Percentiles rank a stretch among this genome's conserved stretches.
Conservation (phyloP, 2,888 invertebrate species). For the Pandemis heparana region DNA sequence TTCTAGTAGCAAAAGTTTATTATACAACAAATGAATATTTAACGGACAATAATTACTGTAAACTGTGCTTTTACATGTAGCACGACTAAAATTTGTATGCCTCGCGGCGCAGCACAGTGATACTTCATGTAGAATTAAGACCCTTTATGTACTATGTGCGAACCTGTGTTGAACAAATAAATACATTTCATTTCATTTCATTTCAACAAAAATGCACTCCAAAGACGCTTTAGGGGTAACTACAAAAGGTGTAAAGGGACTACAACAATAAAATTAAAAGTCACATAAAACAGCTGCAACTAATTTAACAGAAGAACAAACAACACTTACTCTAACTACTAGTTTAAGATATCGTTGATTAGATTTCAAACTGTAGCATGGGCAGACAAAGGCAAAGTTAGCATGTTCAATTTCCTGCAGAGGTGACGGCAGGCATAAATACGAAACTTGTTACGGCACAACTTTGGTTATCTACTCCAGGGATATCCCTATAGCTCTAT, state of each 20-base stretch:
- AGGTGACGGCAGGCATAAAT: conserved; percentile 34
- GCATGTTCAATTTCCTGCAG: conserved; percentile 46
- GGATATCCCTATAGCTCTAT: conserved; percentile 29
- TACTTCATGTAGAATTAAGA: too few species aligned
- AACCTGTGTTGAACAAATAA: too few species aligned
- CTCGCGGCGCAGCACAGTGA: too few species aligned
- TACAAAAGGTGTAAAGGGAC: neutral
- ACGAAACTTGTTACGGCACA: conserved; percentile 35
- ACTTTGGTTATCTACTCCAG: conserved; percentile 34
- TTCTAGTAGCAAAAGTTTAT: too few species aligned
- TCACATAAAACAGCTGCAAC: neutral
- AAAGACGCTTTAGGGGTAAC: too few species aligned
- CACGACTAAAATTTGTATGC: too few species aligned
- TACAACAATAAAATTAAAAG: neutral
- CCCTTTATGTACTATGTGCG: too few species aligned
- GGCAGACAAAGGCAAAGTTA: conserved; percentile 51
- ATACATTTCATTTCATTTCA: too few species aligned
- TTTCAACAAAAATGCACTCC: too few species aligned
- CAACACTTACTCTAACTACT: conserved; percentile 14
- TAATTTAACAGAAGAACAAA: conserved; percentile 39
- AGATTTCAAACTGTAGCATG: conserved; percentile 56
- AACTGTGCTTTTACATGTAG: too few species aligned
- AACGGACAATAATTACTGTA: too few species aligned
- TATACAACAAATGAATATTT: too few species aligned
- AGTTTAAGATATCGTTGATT: conserved; percentile 52